Conservation (phyloP, 2,113 vertebrate species). For the Alethe diademata region DNA sequence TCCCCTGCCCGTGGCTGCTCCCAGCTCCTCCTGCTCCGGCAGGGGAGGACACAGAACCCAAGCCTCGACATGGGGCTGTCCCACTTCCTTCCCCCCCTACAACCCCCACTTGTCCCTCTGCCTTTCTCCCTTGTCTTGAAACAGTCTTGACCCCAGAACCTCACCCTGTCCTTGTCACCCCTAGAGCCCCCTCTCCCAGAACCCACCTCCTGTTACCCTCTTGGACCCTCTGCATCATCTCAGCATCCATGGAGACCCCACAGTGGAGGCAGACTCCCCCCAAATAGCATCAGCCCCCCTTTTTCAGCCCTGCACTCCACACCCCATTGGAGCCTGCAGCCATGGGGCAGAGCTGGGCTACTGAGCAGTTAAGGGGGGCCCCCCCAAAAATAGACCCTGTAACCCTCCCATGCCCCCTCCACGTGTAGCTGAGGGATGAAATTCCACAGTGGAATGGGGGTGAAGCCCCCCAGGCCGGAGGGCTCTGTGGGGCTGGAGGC, state of each 20-base stretch:
- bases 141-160: background rate
- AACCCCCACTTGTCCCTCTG: no score
- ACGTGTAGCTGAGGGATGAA: no score
- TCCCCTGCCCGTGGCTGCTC: background rate
- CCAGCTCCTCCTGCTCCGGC: background rate
- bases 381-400: background rate
- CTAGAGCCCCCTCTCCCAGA: background rate
- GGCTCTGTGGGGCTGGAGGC: background rate
- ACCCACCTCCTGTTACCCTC: background rate
- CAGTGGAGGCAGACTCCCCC: background rate
- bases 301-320: background rate
- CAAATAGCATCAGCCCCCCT: accelerated
- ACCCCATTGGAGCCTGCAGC: background rate
- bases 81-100: background rate
- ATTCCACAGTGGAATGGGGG: background rate
- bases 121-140: no score
- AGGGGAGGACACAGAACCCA: accelerated
- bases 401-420: background rate
- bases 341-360: background rate
- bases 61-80: background rate
- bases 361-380: background rate
- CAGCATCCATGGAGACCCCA: background rate
- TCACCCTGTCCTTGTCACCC: no score
- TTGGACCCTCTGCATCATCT: background rate
- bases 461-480: background rate